Conservation (phyloP, 2,888 invertebrate genomes). For the Camptogramma bilineatum region DNA sequence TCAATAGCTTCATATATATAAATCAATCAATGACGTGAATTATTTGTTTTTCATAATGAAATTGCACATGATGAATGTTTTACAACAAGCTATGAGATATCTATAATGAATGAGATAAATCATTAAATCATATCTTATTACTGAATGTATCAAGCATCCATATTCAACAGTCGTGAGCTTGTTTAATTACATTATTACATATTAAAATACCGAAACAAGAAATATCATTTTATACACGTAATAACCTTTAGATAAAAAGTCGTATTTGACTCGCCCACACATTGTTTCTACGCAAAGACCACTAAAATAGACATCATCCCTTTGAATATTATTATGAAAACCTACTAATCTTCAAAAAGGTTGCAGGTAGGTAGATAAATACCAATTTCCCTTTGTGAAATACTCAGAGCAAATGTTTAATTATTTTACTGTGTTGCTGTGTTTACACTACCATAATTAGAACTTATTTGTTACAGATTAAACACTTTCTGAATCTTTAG, state of each 20-base stretch:
- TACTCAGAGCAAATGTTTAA: constrained; percentile 6
- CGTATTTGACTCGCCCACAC: constrained; percentile 11
- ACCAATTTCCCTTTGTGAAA: constrained; percentile 31
- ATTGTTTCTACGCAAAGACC: constrained; percentile 21
- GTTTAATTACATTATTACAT: too few species aligned
- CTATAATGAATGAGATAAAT: too few species aligned
- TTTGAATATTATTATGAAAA: constrained; percentile 29
- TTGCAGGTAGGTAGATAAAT: constrained; percentile 8
- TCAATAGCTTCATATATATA: constrained; percentile 11
- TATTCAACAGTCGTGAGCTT: too few species aligned
- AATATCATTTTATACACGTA: neutral
- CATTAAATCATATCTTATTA: too few species aligned
- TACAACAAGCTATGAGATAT: too few species aligned
- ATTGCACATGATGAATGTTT: too few species aligned
- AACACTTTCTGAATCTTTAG: too few species aligned
- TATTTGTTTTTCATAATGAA: too few species aligned
- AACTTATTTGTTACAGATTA: too few species aligned
- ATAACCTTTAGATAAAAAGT: neutral
- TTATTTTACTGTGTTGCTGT: constrained; percentile 6
- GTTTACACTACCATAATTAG: neutral
- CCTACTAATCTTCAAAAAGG: constrained; percentile 34
- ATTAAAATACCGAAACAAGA: too few species aligned
- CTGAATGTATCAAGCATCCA: too few species aligned
- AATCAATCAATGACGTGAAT: neutral
- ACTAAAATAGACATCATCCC: constrained; percentile 26